Evolutionary conservation across 2,797 vertebrate species (phyloP).

Genomic region (Amniataba percoides): DNA sequence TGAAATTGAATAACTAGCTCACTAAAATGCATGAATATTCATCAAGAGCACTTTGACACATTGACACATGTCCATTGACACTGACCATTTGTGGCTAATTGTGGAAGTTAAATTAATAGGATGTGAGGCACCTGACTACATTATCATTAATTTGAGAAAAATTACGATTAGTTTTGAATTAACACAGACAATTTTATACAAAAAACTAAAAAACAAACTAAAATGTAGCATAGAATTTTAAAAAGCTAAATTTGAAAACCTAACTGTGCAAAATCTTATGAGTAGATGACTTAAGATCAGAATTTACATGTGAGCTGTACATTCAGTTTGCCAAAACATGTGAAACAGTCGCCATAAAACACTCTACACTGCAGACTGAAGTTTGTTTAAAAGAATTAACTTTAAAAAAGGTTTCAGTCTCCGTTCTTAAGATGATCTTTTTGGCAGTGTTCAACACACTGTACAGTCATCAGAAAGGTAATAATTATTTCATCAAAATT

Average conservation of each 20-base stretch:
- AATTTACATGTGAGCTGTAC: background rate
- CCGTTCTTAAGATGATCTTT: background rate
- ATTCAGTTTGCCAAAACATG: background rate
- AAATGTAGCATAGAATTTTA: background rate
- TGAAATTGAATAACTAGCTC: background rate
- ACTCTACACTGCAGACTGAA: background rate
- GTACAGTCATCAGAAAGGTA: background rate
- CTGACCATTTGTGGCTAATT: conserved; percentile 1
- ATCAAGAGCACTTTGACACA: background rate
- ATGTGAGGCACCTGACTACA: background rate
- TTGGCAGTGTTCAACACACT: background rate
- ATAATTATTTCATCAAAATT: background rate
- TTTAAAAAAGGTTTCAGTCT: too few species aligned
- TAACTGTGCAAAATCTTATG: background rate
- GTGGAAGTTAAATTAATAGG: background rate
- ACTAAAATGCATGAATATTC: conserved; percentile 20
- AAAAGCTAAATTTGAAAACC: background rate
- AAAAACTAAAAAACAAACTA: background rate
- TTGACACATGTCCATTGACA: too few species aligned
- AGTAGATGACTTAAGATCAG: background rate
- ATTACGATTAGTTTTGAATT: background rate
- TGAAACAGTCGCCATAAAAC: background rate
- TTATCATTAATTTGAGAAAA: background rate
- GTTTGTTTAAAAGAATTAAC: background rate
- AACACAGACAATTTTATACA: background rate